A percentile compares a stretch with the other conserved stretches of the same genome.
These are phyloP conservation scores for Ophion slaviceki DNA, from an alignment of 2,888 invertebrate genomes.

Conservation along the genomic window DNA sequence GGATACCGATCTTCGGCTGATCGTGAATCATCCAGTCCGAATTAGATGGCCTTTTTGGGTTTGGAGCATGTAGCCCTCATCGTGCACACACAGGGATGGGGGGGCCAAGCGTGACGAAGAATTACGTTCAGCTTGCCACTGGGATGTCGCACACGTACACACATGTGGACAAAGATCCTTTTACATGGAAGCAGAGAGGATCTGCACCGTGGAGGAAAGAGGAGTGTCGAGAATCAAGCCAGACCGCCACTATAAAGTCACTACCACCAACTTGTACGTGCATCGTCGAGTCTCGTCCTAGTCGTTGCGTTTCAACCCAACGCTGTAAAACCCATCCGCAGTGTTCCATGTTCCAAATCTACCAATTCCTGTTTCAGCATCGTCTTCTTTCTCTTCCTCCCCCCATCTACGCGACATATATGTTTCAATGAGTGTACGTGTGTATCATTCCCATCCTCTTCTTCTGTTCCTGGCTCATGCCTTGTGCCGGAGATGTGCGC, in stretches of 20 bases:
- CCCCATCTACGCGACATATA: background rate
- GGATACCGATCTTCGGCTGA: too few relatives aligned
- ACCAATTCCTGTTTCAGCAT: slow-evolving; percentile 47
- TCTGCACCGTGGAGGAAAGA: background rate
- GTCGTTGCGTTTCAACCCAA: slow-evolving; percentile 51
- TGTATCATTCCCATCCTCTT: background rate
- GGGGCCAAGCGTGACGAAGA: slow-evolving; percentile 22
- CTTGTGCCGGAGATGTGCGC: slow-evolving; percentile 10
- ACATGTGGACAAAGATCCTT: background rate
- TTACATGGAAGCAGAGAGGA: slow-evolving; percentile 2
- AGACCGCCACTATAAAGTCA: slow-evolving; percentile 20
- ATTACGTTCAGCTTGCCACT: slow-evolving; percentile 13
- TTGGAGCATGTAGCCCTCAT: too few relatives aligned
- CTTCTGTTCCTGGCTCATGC: slow-evolving; percentile 17
- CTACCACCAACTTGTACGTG: slow-evolving; percentile 23
- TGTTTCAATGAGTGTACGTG: background rate
- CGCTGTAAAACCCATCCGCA: slow-evolving; percentile 56
- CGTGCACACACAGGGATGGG: background rate
- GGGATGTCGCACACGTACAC: slow-evolving; percentile 3
- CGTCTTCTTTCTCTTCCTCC: slow-evolving; percentile 14
- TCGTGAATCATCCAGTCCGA: too few relatives aligned
- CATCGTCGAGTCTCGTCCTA: slow-evolving; percentile 33
- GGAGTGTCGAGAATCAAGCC: slow-evolving; percentile 34
- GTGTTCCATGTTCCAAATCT: slow-evolving; percentile 61
- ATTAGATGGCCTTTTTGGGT: too few relatives aligned